Percentiles rank a stretch among this genome's conserved stretches.
Conservation (phyloP, 2,113 vertebrate species). For the Anhinga anhinga region DNA sequence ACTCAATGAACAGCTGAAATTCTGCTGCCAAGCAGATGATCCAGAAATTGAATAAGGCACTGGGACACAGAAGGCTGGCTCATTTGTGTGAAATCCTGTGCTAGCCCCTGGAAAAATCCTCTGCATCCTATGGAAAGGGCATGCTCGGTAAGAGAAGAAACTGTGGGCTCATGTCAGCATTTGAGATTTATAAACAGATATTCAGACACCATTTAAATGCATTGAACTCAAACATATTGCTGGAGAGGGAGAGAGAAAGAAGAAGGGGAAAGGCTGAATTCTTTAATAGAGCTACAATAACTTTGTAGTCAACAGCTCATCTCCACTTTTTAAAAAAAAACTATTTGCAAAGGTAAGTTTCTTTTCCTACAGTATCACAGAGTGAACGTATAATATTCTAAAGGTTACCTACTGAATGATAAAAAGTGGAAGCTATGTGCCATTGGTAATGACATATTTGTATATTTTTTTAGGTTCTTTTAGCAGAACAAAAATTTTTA, state of each 20-base stretch:
- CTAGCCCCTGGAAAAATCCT: background rate
- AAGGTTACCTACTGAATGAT: background rate
- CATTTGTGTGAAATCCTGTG: background rate
- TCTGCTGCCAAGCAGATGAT: background rate
- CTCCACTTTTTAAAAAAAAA: background rate
- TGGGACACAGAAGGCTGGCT: background rate
- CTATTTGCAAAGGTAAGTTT: background rate
- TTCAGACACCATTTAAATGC: background rate
- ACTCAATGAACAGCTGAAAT: background rate
- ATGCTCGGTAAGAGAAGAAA: background rate
- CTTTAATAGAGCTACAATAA: background rate
- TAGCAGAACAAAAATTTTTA: background rate
- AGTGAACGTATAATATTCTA: background rate
- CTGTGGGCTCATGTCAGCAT: background rate
- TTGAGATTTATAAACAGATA: constrained; percentile 5
- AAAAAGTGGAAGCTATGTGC: background rate
- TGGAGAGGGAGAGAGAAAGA: background rate
- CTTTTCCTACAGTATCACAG: background rate
- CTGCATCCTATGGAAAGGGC: background rate
- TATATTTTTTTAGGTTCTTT: background rate
- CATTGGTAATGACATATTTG: background rate
- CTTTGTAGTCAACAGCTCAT: background rate
- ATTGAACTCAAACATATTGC: background rate
- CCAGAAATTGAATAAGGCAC: background rate
- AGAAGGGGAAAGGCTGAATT: background rate